A percentile compares a stretch with the other conserved stretches of the same genome.
Conservation (phyloP, 2,113 vertebrate species). For the Onychostruthus taczanowskii region DNA sequence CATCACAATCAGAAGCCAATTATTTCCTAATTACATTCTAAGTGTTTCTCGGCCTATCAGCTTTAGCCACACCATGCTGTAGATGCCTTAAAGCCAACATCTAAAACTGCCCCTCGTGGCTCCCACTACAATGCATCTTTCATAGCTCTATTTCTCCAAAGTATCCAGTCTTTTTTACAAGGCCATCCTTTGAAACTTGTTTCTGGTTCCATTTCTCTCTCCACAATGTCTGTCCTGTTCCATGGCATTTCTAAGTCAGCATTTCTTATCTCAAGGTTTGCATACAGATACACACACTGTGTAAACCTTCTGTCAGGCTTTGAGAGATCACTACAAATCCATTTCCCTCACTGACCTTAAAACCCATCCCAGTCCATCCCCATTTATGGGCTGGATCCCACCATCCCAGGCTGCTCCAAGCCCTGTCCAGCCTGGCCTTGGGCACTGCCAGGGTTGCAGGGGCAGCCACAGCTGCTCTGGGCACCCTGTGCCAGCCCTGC, state of each 20-base stretch:
- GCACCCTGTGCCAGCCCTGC: background rate
- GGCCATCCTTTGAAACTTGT: background rate
- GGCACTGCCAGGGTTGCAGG: background rate
- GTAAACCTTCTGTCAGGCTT: too few relatives aligned
- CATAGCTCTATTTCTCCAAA: background rate
- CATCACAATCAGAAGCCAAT: background rate
- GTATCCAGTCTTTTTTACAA: background rate
- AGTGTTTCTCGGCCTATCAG: background rate
- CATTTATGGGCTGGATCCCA: background rate
- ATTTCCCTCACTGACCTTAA: background rate
- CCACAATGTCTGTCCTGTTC: background rate
- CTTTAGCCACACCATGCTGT: background rate
- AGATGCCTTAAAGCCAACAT: background rate
- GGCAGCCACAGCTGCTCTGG: background rate
- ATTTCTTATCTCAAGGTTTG: background rate
- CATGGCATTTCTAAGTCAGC: background rate
- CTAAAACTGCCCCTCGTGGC: background rate
- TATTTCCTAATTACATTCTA: background rate
- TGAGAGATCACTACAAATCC: too few relatives aligned
- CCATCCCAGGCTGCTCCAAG: background rate
- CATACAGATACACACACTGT: background rate
- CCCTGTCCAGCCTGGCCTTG: background rate
- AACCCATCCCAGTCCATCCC: background rate
- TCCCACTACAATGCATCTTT: background rate
- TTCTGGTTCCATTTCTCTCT: background rate